Evolutionary conservation across 2,888 invertebrate species (phyloP).

Genomic region (Muschampia plurimacula): DNA sequence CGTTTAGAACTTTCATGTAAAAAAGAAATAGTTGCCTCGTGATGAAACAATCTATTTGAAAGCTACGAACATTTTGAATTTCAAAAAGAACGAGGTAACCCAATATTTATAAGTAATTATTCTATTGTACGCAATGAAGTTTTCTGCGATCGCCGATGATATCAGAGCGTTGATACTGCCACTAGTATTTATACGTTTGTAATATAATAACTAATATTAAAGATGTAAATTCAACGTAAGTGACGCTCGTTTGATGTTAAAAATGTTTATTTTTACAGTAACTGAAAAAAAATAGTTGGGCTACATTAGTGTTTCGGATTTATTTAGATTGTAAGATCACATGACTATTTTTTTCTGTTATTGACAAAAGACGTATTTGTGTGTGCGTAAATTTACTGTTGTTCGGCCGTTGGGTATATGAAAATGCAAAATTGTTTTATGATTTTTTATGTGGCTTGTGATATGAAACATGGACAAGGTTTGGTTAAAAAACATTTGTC

Average conservation of each 20-base stretch:
- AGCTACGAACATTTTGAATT: background rate
- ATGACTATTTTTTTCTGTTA: slow-evolving; percentile 44
- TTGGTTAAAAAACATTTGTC: no score
- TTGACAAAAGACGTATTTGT: slow-evolving; percentile 40
- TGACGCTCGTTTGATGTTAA: slow-evolving; percentile 65
- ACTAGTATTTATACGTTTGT: slow-evolving; percentile 77
- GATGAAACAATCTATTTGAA: no score
- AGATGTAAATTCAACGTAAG: slow-evolving; percentile 65
- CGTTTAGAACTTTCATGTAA: no score
- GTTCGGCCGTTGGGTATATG: slow-evolving; percentile 12
- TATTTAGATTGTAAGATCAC: slow-evolving; percentile 57
- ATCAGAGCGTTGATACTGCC: slow-evolving; percentile 80
- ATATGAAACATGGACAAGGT: no score
- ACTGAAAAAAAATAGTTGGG: slow-evolving; percentile 53
- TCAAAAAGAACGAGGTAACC: slow-evolving; percentile 25
- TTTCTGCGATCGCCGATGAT: slow-evolving; percentile 58
- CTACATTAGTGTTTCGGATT: slow-evolving; percentile 62
- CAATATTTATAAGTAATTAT: slow-evolving; percentile 45
- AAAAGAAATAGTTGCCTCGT: no score
- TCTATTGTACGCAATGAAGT: slow-evolving; percentile 56
- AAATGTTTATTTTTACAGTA: slow-evolving; percentile 67
- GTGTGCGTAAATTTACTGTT: slow-evolving; percentile 15
- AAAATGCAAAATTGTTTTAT: slow-evolving; percentile 8
- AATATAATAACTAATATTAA: slow-evolving; percentile 64
- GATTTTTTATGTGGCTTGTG: background rate